Percentiles rank a stretch among this genome's conserved stretches.
Conservation (phyloP, 2,888 invertebrate genomes). For the Portevinia maculata region DNA sequence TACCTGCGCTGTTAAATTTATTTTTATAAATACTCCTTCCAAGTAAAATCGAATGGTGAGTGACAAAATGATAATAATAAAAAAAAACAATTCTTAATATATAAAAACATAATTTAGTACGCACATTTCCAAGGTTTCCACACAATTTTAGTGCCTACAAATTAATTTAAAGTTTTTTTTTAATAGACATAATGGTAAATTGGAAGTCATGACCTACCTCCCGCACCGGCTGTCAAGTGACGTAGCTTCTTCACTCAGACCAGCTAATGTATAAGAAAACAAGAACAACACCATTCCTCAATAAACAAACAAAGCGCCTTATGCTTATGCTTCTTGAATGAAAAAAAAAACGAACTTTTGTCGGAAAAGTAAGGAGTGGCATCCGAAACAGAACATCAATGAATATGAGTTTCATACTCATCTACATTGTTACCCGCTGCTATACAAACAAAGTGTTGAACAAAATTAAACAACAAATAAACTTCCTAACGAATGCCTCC, state of each 20-base stretch:
- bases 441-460: too few species aligned
- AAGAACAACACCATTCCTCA: not conserved
- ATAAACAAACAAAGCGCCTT: too few species aligned
- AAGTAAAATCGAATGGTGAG: not conserved
- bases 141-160: constrained; percentile 28
- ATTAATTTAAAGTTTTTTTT: constrained; percentile 8
- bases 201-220: constrained; percentile 33
- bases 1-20: constrained; percentile 33
- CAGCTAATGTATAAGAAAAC: not conserved
- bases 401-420: too few species aligned
- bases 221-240: constrained; percentile 7
- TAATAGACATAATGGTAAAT: not conserved
- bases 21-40: constrained; percentile 12
- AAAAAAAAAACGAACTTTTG: too few species aligned
- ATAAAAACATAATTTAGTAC: not conserved
- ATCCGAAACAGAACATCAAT: too few species aligned
- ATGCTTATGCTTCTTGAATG: too few species aligned
- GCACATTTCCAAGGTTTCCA: constrained; percentile 21
- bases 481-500: too few species aligned
- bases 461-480: too few species aligned
- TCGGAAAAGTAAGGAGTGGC: too few species aligned
- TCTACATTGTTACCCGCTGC: too few species aligned
- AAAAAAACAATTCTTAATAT: not conserved
- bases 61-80: not conserved
- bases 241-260: not conserved